Percentiles rank a stretch among this genome's conserved stretches.
These are phyloP conservation scores for Lepilemur ruficaudatus DNA, from an alignment of 2,797 vertebrate species.

Conservation along the genomic window DNA sequence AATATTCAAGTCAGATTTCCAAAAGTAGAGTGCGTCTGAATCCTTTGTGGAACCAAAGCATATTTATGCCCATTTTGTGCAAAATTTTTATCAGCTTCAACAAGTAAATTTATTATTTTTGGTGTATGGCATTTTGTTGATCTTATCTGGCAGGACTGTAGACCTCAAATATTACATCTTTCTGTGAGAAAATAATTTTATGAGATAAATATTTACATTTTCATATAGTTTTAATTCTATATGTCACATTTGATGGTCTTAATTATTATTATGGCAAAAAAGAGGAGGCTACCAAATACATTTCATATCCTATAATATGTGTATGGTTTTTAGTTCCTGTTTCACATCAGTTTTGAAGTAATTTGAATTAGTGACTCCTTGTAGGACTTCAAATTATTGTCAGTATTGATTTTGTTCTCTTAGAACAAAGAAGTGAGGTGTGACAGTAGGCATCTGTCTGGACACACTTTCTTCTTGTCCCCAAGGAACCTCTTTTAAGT, in stretches of 20 bases:
- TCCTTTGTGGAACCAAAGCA: neutral
- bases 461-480: slow-evolving; percentile 63
- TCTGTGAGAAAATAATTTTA: slow-evolving; percentile 4
- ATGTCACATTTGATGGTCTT: neutral
- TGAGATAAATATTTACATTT: neutral
- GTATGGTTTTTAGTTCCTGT: neutral
- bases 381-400: slow-evolving; percentile 36
- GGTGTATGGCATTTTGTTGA: neutral
- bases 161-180: neutral
- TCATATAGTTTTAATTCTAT: neutral
- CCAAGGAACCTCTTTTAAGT: neutral
- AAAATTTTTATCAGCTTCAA: slow-evolving; percentile 8
- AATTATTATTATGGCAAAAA: neutral
- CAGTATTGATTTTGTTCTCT: slow-evolving; percentile 67
- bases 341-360: slow-evolving; percentile 15
- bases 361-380: slow-evolving; percentile 17
- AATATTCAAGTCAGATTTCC: neutral
- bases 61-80: no score
- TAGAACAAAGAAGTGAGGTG: slow-evolving; percentile 66
- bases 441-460: slow-evolving; percentile 59
- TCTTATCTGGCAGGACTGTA: neutral
- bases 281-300: neutral
- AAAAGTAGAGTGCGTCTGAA: neutral
- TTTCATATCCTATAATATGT: neutral
- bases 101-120: neutral